phyloP scores from a whole-genome alignment of 2,888 invertebrate genomes.

The Drosophila rellima region DNA sequence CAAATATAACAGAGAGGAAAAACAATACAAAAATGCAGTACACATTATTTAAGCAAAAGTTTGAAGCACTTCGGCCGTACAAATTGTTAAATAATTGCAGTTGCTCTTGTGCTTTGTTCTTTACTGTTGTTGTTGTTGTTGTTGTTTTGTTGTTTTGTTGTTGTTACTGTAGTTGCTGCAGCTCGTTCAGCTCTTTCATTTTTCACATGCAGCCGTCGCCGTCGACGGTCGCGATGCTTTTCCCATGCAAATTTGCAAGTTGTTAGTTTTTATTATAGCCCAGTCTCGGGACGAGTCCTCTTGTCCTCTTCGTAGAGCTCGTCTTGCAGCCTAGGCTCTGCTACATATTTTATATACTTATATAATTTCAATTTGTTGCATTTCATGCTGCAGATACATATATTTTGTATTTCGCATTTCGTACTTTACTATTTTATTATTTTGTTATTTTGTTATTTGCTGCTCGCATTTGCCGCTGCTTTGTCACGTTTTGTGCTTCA shows the following conservation, averaged over 20 bases:
- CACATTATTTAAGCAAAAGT: conserved; percentile 59
- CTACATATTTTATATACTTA: conserved; percentile 9
- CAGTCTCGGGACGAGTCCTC: conserved; percentile 1
- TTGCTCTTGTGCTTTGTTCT: conserved; percentile 52
- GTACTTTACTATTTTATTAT: conserved; percentile 13
- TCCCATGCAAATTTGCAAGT: conserved; percentile 43
- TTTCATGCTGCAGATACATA: conserved; percentile 13
- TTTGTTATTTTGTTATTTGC: conserved; percentile 27
- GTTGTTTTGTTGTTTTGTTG: conserved; percentile 32
- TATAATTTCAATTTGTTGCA: conserved; percentile 34
- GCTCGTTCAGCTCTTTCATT: conserved; percentile 50
- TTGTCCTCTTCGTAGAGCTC: background rate
- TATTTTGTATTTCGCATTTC: conserved; percentile 5
- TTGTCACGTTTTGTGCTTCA: conserved; percentile 41
- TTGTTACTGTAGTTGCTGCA: conserved; percentile 19
- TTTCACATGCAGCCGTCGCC: conserved; percentile 45
- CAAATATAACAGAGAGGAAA: background rate
- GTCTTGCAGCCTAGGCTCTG: conserved; percentile 9
- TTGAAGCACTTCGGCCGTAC: conserved; percentile 68
- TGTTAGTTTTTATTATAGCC: conserved; percentile 33
- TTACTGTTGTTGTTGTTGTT: conserved; percentile 17
- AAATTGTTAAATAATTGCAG: conserved; percentile 78
- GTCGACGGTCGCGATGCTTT: conserved; percentile 36
- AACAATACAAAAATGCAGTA: conserved; percentile 39
- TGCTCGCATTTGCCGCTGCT: conserved; percentile 24